Evolutionary conservation across 2,888 invertebrate species (phyloP), one percentile per base, ranked within the genome.

Genomic region (Spicauda simplicius): DNA sequence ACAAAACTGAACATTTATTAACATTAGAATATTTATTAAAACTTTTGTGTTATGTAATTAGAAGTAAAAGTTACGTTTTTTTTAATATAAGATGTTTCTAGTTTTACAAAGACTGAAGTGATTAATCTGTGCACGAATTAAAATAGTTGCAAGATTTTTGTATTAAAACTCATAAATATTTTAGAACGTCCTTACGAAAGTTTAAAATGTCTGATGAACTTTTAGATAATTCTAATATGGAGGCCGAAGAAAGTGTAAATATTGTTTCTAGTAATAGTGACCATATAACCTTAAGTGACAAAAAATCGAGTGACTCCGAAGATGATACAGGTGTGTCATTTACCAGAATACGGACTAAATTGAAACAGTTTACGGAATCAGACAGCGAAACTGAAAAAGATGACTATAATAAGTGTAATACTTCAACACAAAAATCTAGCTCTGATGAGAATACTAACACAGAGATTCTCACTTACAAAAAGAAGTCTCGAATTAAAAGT

Each of bases 351-450:
- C 11, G 73, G 16, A 48, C 81, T 81, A 61, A 54, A 57, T 19
- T 82, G 0, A 79, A 80, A 54, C 70, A 73, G 7, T 81, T 89
- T 72, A 80, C 84, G 18, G 85, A 87, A 37, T 86, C 86, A 70
- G 86, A 85, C 25, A 85, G 78, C 73, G 88, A 87, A 14, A 73
- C 58, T n/a, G 80, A 82, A 16, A 75, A 74, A 59, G 74, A 75
- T 64, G 73, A 73, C 19, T 2, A 14, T 48, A 57, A 50, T 2
- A 30, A 58, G 10, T 0, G 19, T 30, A 59, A 25, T 8, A 12
- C 0, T 3, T 25, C 16, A n/a, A 0, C 53, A 25, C 57, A 48
- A 0, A 58, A 53, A 25, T 10, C 25, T 8, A 19, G 10, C 25
- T 53, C 58, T 0, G 53, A 65, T 41, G 6, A 41, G 12, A 16